Conservation (phyloP, 2,888 invertebrate genomes). For the Phymatocera aterrima region DNA sequence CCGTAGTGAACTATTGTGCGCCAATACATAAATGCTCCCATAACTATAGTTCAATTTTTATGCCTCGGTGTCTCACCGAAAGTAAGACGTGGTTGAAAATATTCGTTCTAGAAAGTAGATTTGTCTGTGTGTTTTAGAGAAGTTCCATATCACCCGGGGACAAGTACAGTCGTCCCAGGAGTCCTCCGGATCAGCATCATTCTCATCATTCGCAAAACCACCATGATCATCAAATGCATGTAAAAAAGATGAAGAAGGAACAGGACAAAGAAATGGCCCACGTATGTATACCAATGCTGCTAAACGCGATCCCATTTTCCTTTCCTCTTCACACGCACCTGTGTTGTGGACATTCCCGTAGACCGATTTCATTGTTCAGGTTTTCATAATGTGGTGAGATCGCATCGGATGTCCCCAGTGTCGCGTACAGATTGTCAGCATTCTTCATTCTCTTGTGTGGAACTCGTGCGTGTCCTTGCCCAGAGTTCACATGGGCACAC, state of each 20-base stretch:
- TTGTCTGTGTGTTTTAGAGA: slow-evolving; percentile 77
- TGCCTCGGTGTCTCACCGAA: not conserved
- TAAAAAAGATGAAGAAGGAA: slow-evolving; percentile 87
- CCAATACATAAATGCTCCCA: not conserved
- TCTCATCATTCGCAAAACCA: slow-evolving; percentile 77
- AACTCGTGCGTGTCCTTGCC: not conserved
- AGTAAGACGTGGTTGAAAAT: not conserved
- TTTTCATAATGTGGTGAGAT: not conserved
- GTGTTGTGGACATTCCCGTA: slow-evolving; percentile 6
- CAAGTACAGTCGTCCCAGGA: slow-evolving; percentile 86
- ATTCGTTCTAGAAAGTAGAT: slow-evolving; percentile 8
- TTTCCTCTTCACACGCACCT: not conserved
- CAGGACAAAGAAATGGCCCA: slow-evolving; percentile 87
- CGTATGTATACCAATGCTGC: slow-evolving; percentile 77
- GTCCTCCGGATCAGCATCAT: slow-evolving; percentile 82
- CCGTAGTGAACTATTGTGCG: not conserved
- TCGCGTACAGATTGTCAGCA: slow-evolving; percentile 1
- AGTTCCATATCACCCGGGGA: slow-evolving; percentile 92
- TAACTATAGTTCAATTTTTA: not conserved
- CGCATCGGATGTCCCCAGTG: slow-evolving; percentile 16
- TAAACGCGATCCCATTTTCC: not conserved
- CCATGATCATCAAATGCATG: slow-evolving; percentile 70
- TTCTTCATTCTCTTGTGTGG: not conserved
- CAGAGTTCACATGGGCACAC: not conserved
- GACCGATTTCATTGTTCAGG: slow-evolving; percentile 15